Evolutionary conservation across 2,113 vertebrate species (phyloP).

Genomic region (Rhinolophus ferrumequinum): DNA sequence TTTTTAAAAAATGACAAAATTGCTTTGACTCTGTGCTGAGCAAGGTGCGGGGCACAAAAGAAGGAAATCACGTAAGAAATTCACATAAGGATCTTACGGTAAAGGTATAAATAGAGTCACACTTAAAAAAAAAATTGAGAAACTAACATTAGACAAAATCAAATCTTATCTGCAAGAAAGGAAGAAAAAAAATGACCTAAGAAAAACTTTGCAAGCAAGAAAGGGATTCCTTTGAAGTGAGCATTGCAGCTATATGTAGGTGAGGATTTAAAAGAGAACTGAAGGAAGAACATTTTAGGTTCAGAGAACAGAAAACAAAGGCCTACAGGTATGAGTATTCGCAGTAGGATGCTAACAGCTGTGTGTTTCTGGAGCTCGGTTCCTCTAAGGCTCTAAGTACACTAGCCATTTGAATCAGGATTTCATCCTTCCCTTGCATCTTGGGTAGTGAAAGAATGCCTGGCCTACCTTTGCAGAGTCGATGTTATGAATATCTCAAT

Average conservation of each 20-base stretch:
- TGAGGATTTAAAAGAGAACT: not conserved
- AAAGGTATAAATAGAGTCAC: not conserved
- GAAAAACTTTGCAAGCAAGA: not conserved
- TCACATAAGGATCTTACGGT: not conserved
- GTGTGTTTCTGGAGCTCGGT: not conserved
- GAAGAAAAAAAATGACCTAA: not conserved
- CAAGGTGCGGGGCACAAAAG: not conserved
- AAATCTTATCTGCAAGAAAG: not conserved
- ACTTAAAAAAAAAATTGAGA: not conserved
- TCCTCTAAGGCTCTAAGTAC: not conserved
- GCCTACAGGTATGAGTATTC: not conserved
- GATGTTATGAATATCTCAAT: slow-evolving; percentile 54
- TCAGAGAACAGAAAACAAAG: not conserved
- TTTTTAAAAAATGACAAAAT: not conserved
- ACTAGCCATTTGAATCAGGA: not conserved
- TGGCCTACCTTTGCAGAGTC: not conserved
- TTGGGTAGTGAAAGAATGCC: not conserved
- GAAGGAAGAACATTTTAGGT: not conserved
- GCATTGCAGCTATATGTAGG: not conserved
- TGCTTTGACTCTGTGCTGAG: not conserved
- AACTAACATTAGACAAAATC: not conserved
- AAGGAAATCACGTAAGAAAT: not conserved
- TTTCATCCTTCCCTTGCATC: not conserved
- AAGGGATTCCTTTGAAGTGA: not conserved
- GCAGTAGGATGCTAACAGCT: not conserved